phyloP scores from a whole-genome alignment of 2,797 vertebrate genomes.

The Clamator glandarius region DNA sequence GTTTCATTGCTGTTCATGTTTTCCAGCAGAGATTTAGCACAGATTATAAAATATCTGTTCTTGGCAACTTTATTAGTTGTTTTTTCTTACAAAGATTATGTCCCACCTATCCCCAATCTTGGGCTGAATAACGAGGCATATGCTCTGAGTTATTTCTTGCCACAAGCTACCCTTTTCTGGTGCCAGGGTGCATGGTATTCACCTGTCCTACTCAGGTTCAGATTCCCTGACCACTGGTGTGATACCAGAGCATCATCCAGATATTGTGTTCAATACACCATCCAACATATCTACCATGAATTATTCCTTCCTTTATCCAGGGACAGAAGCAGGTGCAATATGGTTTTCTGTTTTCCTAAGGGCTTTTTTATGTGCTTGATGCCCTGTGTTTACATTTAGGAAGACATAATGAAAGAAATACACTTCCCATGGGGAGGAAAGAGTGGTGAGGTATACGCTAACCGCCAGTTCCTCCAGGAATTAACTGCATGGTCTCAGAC shows the following conservation, averaged over 20 bases:
- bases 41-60: constrained; percentile 86
- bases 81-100: constrained; percentile 72
- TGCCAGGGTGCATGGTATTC: background rate
- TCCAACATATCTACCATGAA: background rate
- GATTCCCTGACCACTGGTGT: background rate
- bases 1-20: constrained; percentile 86
- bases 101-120: constrained; percentile 47
- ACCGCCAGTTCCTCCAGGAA: background rate
- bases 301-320: background rate
- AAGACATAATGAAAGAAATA: background rate
- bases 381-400: background rate
- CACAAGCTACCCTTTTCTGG: background rate
- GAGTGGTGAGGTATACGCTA: background rate
- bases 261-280: background rate
- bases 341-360: background rate
- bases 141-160: constrained; percentile 11
- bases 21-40: constrained; percentile 85
- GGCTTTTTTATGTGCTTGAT: background rate
- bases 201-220: background rate
- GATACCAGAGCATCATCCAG: background rate
- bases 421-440: background rate
- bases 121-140: constrained; percentile 55
- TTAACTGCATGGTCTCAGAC: background rate
- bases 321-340: background rate
- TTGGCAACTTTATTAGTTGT: constrained; percentile 82